Evolutionary conservation across 2,113 vertebrate species (phyloP), one percentile per base, ranked within the genome.

Genomic region (Cyanoliseus patagonus): DNA sequence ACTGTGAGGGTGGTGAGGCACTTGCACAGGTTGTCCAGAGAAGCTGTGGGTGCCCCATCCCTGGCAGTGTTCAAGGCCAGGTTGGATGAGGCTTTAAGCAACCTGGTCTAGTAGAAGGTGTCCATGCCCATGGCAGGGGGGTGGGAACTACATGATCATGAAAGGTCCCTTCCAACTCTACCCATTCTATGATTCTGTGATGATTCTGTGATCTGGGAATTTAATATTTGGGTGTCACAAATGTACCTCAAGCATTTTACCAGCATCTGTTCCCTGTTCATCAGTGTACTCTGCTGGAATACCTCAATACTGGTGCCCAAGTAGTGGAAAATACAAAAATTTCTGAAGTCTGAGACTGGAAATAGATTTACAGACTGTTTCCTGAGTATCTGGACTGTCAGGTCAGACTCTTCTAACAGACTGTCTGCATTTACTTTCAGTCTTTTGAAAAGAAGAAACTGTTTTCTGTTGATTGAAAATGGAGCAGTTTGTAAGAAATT

Each of bases 261-360:
- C 44, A 35, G 17, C n/a, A 30, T 33, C 31, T 69, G 0, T 37
- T 53, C 63, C 83, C 33, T 75, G 55, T 59, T 57, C 10, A 7
- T 44, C 0, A 0, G 12, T 51, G 1, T 53, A 2, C 18, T 41
- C 30, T 82, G n/a, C 66, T 63, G 1, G 15, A 67, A 27, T 49
- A 53, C 17, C 19, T 78, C 44, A 25, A 1, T 28, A 7, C 25
- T 59, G 42, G 64, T 51, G 61, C 57, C 19, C 67, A 5, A 5
- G 35, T 52, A 24, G 51, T 67, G 53, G 47, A 53, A 79, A 52
- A 85, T 17, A 49, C 23, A n/a, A 33, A 10, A 1, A 41, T 22
- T 91, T 42, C 47, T 87, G 84, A 63, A 78, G 52, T 20, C 31
- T 42, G 35, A 51, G 6, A 13, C 62, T 91, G 57, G 47, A 73